Evolutionary conservation across 2,797 vertebrate genomes (phyloP).

Genomic region (Brachymystax lenok): DNA sequence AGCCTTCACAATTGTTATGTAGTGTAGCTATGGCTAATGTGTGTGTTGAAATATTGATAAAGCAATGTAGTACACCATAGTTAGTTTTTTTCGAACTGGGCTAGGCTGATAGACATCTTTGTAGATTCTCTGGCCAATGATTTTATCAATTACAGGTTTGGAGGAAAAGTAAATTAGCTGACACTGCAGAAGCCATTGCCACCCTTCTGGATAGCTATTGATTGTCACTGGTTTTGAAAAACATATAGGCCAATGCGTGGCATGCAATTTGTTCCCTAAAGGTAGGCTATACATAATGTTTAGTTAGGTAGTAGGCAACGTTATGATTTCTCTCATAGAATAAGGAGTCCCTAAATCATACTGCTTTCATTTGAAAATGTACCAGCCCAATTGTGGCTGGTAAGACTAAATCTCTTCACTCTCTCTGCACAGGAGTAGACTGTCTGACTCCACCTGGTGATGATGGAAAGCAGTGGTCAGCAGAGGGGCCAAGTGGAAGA

Average conservation of each 20-base stretch:
- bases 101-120: not conserved
- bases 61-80: not conserved
- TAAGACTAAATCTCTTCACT: not conserved
- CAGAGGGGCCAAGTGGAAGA: conserved; percentile 80
- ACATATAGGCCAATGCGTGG: no score
- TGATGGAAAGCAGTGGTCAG: conserved; percentile 75
- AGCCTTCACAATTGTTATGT: not conserved
- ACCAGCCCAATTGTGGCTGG: not conserved
- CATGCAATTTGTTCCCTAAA: not conserved
- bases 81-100: not conserved
- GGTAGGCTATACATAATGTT: not conserved
- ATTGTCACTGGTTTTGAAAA: no score
- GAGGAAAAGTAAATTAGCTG: no score
- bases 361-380: not conserved
- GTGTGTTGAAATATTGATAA: not conserved
- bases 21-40: not conserved
- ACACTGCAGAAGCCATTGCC: no score
- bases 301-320: not conserved
- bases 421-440: not conserved
- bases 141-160: not conserved
- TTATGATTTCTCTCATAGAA: not conserved
- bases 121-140: not conserved
- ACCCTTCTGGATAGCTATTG: no score
- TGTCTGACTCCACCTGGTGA: not conserved
- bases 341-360: not conserved